Percentiles rank a stretch among this genome's conserved stretches.
Evolutionary conservation across 1,140 invertebrate species (phyloP).

Genomic region (Sarcophaga bullata): DNA sequence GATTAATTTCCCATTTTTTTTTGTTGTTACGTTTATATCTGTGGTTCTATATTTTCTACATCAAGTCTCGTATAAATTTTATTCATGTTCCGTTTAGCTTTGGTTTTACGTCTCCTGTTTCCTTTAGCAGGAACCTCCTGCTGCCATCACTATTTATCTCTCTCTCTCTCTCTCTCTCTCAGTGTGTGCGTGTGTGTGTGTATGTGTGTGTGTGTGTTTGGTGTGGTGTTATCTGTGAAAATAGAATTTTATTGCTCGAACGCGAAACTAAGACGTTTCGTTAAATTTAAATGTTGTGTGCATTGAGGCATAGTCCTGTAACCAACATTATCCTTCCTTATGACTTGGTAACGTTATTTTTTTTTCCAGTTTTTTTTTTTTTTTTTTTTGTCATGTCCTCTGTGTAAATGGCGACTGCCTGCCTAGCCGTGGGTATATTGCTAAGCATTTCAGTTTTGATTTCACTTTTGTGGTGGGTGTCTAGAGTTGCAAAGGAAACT

Average conservation of each 20-base stretch:
- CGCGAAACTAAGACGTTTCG: constrained; percentile 18
- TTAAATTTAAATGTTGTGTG: constrained; percentile 22
- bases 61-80: neutral
- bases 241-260: constrained; percentile 24
- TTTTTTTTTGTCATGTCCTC: neutral
- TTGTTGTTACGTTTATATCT: neutral
- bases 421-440: neutral
- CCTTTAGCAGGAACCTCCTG: neutral
- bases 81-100: neutral
- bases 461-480: neutral
- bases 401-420: neutral
- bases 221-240: constrained; percentile 11
- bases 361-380: too few species aligned
- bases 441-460: neutral
- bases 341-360: neutral
- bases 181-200: too few species aligned
- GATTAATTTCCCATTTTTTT: too few species aligned
- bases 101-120: neutral
- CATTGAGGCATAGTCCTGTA: constrained; percentile 5
- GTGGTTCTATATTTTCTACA: neutral
- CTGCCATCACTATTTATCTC: neutral
- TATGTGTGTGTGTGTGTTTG: neutral
- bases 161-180: too few species aligned
- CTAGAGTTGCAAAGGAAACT: neutral
- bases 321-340: neutral